phyloP scores from a whole-genome alignment of 2,888 invertebrate genomes.

The Leptogaster cylindrica region DNA sequence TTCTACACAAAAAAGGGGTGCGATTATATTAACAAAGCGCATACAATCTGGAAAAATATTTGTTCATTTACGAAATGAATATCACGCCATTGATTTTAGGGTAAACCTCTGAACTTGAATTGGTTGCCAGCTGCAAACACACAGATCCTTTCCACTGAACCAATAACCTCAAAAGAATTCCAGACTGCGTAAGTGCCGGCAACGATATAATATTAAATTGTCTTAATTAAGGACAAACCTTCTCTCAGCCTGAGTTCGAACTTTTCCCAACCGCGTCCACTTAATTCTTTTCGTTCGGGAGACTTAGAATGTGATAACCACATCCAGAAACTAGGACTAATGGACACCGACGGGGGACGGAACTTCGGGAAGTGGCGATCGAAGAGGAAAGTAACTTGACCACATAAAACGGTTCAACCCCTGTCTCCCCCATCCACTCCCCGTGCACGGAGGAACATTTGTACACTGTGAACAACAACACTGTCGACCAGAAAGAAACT shows the following conservation, averaged over 20 bases:
- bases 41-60: no score
- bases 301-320: conserved; percentile 12
- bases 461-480: background rate
- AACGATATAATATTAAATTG: conserved; percentile 31
- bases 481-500: conserved; percentile 23
- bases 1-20: no score
- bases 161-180: background rate
- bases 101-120: no score
- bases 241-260: background rate
- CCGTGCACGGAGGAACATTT: background rate
- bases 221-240: conserved; percentile 29
- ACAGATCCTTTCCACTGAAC: no score
- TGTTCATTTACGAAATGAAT: no score
- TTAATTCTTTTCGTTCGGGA: background rate
- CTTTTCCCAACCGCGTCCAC: conserved; percentile 1
- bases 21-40: no score
- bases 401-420: conserved; percentile 17
- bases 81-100: no score
- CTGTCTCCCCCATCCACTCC: background rate
- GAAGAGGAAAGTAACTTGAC: conserved; percentile 17
- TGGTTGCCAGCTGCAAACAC: no score
- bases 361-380: conserved; percentile 2
- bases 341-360: background rate
- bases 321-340: conserved; percentile 11
- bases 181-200: conserved; percentile 17